Base-by-base conservation (phyloP, 2,888 invertebrate genomes). In the Nudaria mundana region DNA sequence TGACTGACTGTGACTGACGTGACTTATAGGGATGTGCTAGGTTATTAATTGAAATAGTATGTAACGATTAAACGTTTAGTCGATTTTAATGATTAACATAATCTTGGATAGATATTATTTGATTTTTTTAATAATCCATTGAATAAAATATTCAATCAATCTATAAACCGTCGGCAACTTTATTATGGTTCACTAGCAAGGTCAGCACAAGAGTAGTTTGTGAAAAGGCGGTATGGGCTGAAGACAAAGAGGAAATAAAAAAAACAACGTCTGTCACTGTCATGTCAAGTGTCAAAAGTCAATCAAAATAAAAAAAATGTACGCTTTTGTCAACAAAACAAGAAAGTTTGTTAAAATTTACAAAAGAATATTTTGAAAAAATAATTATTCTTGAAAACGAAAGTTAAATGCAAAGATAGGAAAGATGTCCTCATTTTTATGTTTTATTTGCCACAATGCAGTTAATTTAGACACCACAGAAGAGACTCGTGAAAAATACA, bases 401-500 rank as follows among this genome's bases (percentile, higher is more conserved):
- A 2, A 8, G 5, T 15, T 24, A 3, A 8, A 8, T 13, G 8
- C 26, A 8, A 13, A 24, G 7, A 3, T 5, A 5, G 12, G 8
- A 20, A 42, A 50, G 49, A 83, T 82, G 82, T 79, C 81, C 23
- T 78, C 81, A 0, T 77, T 73, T 44, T 44, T 82, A 7, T 87
- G 87, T 56, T 86, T 86, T 40, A 67, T 87, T 45, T 87, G 87
- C 48, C 81, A 82, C 44, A 81, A 73, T 37, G 76, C 76, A 5
- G 76, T 85, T 1, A 71, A 73, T 39, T 54, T 65, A 1, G 79
- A 79, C 34, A 82, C 79, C 1, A 74, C 70, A 49, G 84, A 81
- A 24, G 81, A 77, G 30, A 75, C 64, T 0, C 66, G 85, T 1
- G 84, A 85, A 43, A 86, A 81, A 69, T 87, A 85, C 33, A 69